A percentile compares a stretch with the other conserved stretches of the same genome.
These are phyloP conservation scores for Danaus chrysippus DNA, from an alignment of 2,888 invertebrate species.

Conservation along the genomic window DNA sequence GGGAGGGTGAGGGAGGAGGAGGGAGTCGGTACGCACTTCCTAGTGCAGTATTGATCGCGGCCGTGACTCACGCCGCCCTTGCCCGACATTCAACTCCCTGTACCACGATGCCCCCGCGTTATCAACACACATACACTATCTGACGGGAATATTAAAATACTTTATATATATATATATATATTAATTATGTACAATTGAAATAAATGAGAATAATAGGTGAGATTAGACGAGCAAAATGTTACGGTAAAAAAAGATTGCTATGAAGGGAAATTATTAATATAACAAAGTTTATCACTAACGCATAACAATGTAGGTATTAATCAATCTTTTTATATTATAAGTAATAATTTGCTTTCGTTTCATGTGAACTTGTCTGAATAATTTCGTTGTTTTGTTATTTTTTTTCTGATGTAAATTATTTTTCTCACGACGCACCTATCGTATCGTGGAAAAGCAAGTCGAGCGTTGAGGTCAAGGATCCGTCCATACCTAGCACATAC, in stretches of 20 bases:
- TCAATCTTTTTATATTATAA: no score
- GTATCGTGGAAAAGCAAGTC: constrained; percentile 17
- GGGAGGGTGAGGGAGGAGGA: constrained; percentile 34
- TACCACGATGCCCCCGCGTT: constrained; percentile 46
- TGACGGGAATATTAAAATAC: constrained; percentile 9
- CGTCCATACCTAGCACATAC: constrained; percentile 4
- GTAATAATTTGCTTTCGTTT: no score
- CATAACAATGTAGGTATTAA: no score
- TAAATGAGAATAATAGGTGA: no score
- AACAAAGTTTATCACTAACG: no score
- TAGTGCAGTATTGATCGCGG: constrained; percentile 74
- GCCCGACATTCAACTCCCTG: constrained; percentile 74
- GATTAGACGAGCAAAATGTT: no score
- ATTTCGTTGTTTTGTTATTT: not conserved
- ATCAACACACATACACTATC: constrained; percentile 47
- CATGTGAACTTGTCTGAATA: not conserved
- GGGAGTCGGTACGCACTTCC: constrained; percentile 53
- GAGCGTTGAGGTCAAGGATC: constrained; percentile 18
- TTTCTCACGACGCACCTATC: not conserved
- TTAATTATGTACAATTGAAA: no score
- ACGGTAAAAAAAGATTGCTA: no score
- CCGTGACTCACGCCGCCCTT: constrained; percentile 77
- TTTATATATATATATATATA: no score
- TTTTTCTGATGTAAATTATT: not conserved
- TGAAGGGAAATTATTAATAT: no score